These are phyloP conservation scores for Dichetophora obliterata DNA, from an alignment of 2,888 invertebrate species.

Conservation along the genomic window DNA sequence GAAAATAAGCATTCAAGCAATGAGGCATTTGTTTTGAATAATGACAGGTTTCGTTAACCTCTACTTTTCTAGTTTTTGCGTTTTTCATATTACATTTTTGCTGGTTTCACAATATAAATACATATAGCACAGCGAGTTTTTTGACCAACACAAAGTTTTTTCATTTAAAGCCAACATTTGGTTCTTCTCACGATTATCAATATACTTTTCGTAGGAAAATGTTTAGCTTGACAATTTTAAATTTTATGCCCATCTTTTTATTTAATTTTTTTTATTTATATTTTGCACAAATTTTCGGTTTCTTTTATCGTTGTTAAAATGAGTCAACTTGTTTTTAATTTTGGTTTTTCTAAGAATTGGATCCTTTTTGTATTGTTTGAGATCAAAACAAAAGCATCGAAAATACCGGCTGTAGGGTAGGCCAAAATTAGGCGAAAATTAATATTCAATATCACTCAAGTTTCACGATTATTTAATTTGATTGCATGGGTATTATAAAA, in stretches of 20 bases:
- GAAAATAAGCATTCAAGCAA: background rate
- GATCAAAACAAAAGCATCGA: too few species aligned
- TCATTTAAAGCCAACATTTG: background rate
- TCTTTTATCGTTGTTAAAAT: background rate
- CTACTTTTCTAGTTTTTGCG: conserved; percentile 5
- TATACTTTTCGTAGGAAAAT: background rate
- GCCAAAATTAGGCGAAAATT: too few species aligned
- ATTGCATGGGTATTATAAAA: too few species aligned
- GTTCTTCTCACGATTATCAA: conserved; percentile 24
- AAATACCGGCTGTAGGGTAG: too few species aligned
- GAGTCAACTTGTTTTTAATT: background rate
- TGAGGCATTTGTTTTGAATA: background rate
- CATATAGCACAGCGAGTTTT: background rate
- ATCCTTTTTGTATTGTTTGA: background rate
- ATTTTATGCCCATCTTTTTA: background rate
- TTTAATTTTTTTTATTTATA: background rate
- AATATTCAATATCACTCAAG: too few species aligned
- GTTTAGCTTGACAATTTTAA: background rate
- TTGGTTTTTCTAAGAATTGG: background rate
- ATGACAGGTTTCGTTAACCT: conserved; percentile 17
- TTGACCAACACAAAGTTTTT: conserved; percentile 9
- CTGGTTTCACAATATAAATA: conserved; percentile 4
- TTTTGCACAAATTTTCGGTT: background rate
- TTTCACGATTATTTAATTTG: too few species aligned
- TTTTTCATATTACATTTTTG: background rate